These are phyloP conservation scores for Bagarius yarrelli DNA, from an alignment of 2,113 vertebrate species.

Conservation along the genomic window DNA sequence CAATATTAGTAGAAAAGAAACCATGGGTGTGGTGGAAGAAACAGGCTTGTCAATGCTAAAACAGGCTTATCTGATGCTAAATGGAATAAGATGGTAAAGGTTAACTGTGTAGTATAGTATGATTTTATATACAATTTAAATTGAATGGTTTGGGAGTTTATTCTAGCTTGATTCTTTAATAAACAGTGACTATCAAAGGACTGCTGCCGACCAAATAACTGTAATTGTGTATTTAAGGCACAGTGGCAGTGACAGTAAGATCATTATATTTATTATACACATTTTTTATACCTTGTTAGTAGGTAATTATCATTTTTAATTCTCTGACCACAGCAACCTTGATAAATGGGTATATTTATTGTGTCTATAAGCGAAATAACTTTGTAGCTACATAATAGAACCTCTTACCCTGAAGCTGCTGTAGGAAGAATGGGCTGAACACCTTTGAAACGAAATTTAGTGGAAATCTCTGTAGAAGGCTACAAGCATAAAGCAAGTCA, in stretches of 20 bases:
- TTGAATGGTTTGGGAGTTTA: background rate
- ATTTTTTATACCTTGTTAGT: background rate
- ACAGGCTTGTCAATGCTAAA: background rate
- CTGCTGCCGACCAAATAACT: background rate
- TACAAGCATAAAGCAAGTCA: conserved; percentile 83
- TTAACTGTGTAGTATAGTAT: background rate
- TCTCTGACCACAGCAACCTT: background rate
- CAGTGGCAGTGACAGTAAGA: background rate
- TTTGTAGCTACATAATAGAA: background rate
- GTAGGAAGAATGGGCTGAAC: conserved; percentile 85
- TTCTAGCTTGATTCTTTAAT: background rate
- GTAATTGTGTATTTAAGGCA: background rate
- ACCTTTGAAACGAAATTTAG: conserved; percentile 87
- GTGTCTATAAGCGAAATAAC: background rate
- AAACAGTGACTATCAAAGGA: background rate
- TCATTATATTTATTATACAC: background rate
- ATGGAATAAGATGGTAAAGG: background rate
- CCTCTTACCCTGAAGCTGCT: conserved; percentile 81
- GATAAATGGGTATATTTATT: background rate
- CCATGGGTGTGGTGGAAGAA: background rate
- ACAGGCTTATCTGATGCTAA: background rate
- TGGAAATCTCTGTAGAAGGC: conserved; percentile 81
- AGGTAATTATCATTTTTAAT: background rate
- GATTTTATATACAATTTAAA: background rate
- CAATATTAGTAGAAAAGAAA: background rate